A percentile compares a stretch with the other conserved stretches of the same genome.
These are phyloP conservation scores for Cariama cristata DNA, from an alignment of 2,113 vertebrate genomes.

Conservation along the genomic window DNA sequence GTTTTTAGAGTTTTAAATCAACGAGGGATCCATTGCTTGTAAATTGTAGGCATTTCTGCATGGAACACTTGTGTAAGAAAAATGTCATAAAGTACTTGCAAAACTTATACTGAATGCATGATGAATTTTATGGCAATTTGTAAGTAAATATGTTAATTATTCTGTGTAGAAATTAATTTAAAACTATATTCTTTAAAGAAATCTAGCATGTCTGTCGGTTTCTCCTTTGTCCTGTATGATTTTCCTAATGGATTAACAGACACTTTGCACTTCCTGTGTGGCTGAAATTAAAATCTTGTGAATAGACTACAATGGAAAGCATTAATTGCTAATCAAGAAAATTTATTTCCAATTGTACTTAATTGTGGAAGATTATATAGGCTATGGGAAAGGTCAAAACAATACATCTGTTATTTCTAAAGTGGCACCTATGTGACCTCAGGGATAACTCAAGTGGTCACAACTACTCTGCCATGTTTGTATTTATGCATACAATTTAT, in stretches of 20 bases:
- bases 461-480: neutral
- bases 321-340: neutral
- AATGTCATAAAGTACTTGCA: neutral
- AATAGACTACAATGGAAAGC: neutral
- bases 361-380: neutral
- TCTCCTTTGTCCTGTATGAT: neutral
- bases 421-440: neutral
- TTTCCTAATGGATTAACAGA: neutral
- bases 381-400: neutral
- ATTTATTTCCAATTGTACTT: neutral
- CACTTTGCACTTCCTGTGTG: neutral
- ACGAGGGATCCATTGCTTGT: neutral
- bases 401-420: neutral
- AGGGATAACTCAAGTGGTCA: neutral
- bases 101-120: neutral
- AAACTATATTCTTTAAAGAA: neutral
- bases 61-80: neutral
- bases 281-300: neutral
- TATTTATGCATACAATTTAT: neutral
- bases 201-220: neutral
- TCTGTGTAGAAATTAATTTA: neutral
- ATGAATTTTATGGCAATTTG: neutral
- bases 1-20: neutral
- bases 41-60: neutral
- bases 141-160: neutral